These are phyloP conservation scores for Antigone vipio DNA, from an alignment of 2,113 vertebrate genomes.

Conservation along the genomic window DNA sequence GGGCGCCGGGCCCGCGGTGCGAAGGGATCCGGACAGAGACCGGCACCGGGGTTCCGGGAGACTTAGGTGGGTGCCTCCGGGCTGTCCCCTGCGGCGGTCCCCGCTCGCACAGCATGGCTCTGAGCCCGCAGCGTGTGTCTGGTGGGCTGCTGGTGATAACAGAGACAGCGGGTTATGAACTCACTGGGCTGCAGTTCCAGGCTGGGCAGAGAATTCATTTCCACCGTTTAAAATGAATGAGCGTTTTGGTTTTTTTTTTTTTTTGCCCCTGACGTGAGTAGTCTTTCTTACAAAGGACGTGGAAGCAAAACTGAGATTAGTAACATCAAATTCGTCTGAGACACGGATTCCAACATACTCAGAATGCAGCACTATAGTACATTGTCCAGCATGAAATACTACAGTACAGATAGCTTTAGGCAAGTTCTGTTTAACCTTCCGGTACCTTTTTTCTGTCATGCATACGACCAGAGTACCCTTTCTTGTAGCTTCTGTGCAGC, in stretches of 20 bases:
- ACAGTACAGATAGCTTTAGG: neutral
- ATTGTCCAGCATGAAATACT: neutral
- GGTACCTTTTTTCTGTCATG: neutral
- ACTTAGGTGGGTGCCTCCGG: neutral
- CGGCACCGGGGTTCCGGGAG: too few relatives aligned
- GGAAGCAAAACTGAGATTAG: neutral
- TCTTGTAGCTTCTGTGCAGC: neutral
- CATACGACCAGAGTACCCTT: neutral
- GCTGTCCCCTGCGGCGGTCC: neutral
- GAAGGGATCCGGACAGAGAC: neutral
- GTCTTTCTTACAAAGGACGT: neutral
- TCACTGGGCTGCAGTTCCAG: accelerated
- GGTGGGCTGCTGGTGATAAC: accelerated
- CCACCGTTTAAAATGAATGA: too few relatives aligned
- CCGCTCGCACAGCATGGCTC: neutral
- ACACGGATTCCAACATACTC: accelerated
- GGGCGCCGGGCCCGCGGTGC: neutral
- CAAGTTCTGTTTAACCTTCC: neutral
- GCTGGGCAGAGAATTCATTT: neutral
- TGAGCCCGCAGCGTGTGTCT: accelerated
- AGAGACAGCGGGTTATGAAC: accelerated
- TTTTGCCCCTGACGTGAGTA: neutral
- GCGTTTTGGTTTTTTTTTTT: neutral
- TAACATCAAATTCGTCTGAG: neutral
- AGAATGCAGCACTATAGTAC: accelerated